phyloP scores from a whole-genome alignment of 1,140 invertebrate genomes.

The Papilio dardanus region DNA sequence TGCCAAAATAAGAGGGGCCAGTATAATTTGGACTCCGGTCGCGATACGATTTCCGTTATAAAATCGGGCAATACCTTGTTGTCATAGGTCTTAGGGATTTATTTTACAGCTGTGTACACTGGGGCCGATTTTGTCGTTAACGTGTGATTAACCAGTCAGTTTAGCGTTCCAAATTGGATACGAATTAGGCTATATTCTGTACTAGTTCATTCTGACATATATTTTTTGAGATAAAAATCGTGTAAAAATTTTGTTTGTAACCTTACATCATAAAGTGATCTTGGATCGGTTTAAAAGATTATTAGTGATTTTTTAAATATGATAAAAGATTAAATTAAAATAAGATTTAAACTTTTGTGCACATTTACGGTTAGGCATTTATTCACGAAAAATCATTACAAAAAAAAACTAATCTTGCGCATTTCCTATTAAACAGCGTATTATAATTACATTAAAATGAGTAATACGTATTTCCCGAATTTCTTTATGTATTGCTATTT shows the following conservation, averaged over 20 bases:
- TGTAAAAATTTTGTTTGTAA: neutral
- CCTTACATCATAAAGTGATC: neutral
- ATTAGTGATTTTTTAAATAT: no score
- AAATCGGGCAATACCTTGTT: constrained; percentile 34
- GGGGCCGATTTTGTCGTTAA: constrained; percentile 14
- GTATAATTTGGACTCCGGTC: constrained; percentile 37
- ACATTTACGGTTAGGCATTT: no score
- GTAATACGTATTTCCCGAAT: neutral
- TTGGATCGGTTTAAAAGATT: neutral
- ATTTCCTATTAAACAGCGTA: neutral
- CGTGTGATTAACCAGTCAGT: neutral
- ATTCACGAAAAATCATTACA: no score
- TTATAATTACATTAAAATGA: neutral
- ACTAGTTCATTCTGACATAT: no score
- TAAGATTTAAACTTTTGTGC: no score
- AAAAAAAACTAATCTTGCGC: neutral
- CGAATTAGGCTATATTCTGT: neutral
- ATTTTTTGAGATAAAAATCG: neutral
- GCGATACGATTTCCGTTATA: constrained; percentile 31
- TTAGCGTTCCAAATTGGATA: no score
- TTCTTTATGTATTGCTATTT: neutral
- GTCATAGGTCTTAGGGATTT: constrained; percentile 44
- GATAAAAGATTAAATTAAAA: no score
- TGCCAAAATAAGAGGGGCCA: constrained; percentile 43
- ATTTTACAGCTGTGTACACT: constrained; percentile 29